Evolutionary conservation across 1,140 invertebrate genomes (phyloP), one percentile per base, ranked within the genome.

Genomic region (Sycobia sp.): DNA sequence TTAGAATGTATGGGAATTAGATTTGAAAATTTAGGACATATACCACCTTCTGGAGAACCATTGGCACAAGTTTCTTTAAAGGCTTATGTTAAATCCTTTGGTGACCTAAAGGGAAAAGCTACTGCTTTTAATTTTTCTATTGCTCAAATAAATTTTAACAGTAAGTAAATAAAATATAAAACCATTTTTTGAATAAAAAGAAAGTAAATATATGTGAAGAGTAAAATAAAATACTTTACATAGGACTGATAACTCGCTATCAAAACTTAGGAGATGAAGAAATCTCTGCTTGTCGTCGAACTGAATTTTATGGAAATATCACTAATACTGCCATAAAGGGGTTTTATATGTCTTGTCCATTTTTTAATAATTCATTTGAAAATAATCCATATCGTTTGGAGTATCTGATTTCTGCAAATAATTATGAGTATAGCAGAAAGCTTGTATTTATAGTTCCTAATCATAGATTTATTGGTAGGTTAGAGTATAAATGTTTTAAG

Each of bases 61-160:
- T 55, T 70, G 29, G 62, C 65, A 32, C 68, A 73, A 62, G 68
- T 80, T 5, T 64, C 65, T 20, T 61, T 81, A 20, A 53, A 55
- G 8, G 72, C 76, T 20, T 80, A 80, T 44, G 68, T 78, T 4
- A 58, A 58, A 29, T 49, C 67, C 9, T 65, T 63, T 41, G 63
- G 66, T 2, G 50, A 38, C 39, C 32, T 41, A 8, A 34, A 66
- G 0, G 51, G 7, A 22, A 75, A 65, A 61, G 14, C 60, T 4
- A 80, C 76, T 22, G 76, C 78, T 7, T 79, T 81, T 16, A 81
- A 81, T 71, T 69, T 80, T 27, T 73, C 75, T 10, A 44, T 80
- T 29, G 68, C 54, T 43, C 65, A 78, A 44, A 20, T 67, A 10
- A 71, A 68, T 53, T 74, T 80, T 67, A 43, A 65, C 38, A 73